phyloP scores from a whole-genome alignment of 2,888 invertebrate genomes.

The Oligia strigilis region DNA sequence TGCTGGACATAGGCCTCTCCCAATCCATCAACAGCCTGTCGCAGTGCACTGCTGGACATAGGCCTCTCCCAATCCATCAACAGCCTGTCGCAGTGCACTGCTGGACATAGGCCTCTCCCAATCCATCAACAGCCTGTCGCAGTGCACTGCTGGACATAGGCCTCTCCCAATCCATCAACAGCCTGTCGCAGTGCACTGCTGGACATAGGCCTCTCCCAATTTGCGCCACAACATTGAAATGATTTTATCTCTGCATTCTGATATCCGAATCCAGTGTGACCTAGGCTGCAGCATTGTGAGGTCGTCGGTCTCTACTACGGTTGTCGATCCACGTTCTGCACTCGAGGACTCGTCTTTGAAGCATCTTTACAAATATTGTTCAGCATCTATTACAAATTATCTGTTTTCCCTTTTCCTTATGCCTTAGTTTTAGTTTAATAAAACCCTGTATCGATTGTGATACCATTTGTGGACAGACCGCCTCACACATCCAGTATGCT shows the following conservation, averaged over 20 bases:
- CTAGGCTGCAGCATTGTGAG: not conserved
- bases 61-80: not conserved
- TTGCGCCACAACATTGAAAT: not conserved
- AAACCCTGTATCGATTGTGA: not conserved
- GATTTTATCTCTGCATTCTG: not conserved
- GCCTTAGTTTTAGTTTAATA: slow-evolving; percentile 4
- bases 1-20: not conserved
- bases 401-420: not conserved
- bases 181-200: not conserved
- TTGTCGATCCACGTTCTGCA: not conserved
- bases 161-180: not conserved
- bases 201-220: not conserved
- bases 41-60: not conserved
- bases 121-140: not conserved
- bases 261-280: not conserved
- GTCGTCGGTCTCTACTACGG: not conserved
- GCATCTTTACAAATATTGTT: not conserved
- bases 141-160: not conserved
- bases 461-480: slow-evolving; percentile 1
- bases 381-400: not conserved
- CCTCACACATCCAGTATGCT: slow-evolving; percentile 17
- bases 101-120: not conserved
- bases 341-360: not conserved
- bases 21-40: not conserved
- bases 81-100: not conserved